phyloP scores from a whole-genome alignment of 2,888 invertebrate species.

The Odontocolon sp. region DNA sequence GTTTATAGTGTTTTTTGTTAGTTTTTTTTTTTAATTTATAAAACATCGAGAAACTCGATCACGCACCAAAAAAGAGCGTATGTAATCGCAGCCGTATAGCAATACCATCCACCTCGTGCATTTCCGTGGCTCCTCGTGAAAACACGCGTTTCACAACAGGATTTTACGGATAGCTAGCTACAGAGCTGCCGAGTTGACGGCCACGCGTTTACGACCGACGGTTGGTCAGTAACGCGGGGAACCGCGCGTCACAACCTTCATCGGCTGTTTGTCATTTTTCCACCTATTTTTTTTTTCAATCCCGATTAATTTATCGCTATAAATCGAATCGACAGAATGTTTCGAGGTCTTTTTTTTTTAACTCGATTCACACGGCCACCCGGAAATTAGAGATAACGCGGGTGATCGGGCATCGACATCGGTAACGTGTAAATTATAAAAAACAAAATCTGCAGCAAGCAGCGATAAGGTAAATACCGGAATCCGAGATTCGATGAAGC shows the following conservation, averaged over 20 bases:
- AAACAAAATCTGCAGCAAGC: no score
- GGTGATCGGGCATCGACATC: no score
- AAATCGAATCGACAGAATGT: no score
- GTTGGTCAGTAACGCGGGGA: constrained; percentile 34
- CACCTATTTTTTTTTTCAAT: background rate
- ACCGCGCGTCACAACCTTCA: constrained; percentile 7
- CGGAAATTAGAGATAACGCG: no score
- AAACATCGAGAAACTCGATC: background rate
- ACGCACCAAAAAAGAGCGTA: background rate
- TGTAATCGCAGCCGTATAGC: background rate
- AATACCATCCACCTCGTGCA: background rate
- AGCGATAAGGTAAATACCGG: no score
- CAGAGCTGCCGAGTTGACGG: background rate
- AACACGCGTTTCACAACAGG: constrained; percentile 16
- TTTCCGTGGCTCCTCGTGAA: constrained; percentile 24
- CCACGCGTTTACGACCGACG: constrained; percentile 44
- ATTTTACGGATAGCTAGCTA: constrained; percentile 5
- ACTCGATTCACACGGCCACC: no score
- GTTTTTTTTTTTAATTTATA: background rate
- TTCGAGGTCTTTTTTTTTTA: no score
- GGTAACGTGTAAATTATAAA: no score
- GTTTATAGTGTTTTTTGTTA: no score
- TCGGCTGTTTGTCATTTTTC: background rate
- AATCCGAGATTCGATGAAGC: no score
- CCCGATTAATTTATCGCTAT: no score